Base-by-base conservation (phyloP, 1,140 invertebrate species). In the Heliconius hewitsoni region DNA sequence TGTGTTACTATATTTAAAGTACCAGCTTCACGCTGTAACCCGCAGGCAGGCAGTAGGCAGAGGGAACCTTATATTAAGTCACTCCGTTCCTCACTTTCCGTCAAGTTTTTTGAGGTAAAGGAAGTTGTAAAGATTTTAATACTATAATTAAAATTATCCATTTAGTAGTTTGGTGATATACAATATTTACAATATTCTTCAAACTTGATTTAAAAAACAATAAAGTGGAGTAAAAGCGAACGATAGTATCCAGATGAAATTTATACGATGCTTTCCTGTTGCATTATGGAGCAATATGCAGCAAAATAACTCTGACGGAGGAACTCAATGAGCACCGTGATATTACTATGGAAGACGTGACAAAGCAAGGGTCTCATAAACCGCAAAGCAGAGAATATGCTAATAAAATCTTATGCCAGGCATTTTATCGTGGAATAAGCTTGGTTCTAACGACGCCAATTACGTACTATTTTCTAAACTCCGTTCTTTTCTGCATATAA, bases 281-380 rank as follows among this genome's bases (percentile, higher is more conserved):
- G 60, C 60, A 66, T 66, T 66, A 66, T 66, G 23, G 60, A 66
- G 60, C 13, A 66, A 66, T 66, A 66, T 66, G 60, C 60, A 30
- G 3, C 19, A 66, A 66, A 66, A 66, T 66, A 66, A 66, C 27
- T 66, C 60, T 66, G 27, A 66, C 60, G 60, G 60, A 27, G 9
- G 11, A 27, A 66, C 23, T 66, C 60, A 66, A 66, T 66, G 60
- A 66, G 60, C 60, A 66, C 60, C 27, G 11, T 66, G 60, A 66
- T 66, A 66, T 66, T 66, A 66, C 60, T 66, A 66, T 16, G 60
- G 60, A 66, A 66, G 23, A 30, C 60, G 27, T 30, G 60, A 66
- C 60, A 66, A 66, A 66, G 60, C 60, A 66, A 66, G 23, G 27
- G 0, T 30, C 60, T 66, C 23, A 66, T 66, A 66, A 66, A 30